Conservation (phyloP, 2,113 vertebrate genomes). For the Murina feae region DNA sequence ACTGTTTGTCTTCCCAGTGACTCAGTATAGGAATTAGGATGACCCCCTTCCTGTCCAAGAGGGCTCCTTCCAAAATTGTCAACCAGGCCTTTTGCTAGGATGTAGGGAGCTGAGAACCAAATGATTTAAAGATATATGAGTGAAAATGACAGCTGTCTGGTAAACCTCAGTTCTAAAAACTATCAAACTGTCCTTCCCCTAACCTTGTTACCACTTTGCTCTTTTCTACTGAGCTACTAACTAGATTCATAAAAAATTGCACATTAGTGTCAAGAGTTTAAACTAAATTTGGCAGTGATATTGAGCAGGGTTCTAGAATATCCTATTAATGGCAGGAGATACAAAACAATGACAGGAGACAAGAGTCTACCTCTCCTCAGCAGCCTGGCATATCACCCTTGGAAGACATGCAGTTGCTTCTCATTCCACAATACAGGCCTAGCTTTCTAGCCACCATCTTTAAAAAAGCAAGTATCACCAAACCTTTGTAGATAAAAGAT, state of each 20-base stretch:
- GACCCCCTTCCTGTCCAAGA: not conserved
- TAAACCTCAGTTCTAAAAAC: not conserved
- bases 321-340: not conserved
- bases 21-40: not conserved
- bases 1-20: not conserved
- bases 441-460: not conserved
- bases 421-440: not conserved
- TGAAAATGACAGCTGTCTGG: not conserved
- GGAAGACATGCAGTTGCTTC: not conserved
- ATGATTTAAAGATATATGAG: not conserved
- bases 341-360: not conserved
- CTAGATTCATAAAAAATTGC: not conserved
- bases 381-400: not conserved
- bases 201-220: not conserved
- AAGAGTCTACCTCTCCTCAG: not conserved
- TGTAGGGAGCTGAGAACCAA: not conserved
- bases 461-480: constrained; percentile 60
- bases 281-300: not conserved
- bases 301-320: not conserved
- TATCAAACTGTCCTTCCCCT: not conserved
- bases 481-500: constrained; percentile 97
- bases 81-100: not conserved
- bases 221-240: not conserved
- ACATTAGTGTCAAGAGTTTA: not conserved
- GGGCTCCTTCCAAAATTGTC: not conserved